These are phyloP conservation scores for Anoplophora glabripennis DNA, from an alignment of 1,140 invertebrate species.

Conservation along the genomic window DNA sequence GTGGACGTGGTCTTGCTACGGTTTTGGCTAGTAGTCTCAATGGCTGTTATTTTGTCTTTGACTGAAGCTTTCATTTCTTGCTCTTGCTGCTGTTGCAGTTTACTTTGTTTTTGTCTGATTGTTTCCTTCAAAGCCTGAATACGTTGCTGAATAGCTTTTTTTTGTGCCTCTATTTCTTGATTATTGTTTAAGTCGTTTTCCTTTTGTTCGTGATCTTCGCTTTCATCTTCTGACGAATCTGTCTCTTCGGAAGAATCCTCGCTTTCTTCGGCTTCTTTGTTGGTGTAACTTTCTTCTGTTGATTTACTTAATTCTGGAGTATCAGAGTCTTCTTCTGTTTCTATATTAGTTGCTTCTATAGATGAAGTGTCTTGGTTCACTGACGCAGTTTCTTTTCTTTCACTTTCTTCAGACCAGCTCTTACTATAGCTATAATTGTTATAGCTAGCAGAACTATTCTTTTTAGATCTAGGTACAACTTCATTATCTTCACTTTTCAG, in stretches of 20 bases:
- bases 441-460: constrained; percentile 36
- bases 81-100: constrained; percentile 24
- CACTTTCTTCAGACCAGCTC: constrained; percentile 14
- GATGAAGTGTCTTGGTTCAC: too few relatives aligned
- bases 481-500: constrained; percentile 33
- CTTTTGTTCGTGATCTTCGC: constrained; percentile 19
- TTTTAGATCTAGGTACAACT: constrained; percentile 11
- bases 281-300: too few relatives aligned
- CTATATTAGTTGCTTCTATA: too few relatives aligned
- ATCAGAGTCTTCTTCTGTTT: too few relatives aligned
- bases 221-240: constrained; percentile 27
- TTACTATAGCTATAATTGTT: constrained; percentile 32
- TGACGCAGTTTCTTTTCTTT: background rate
- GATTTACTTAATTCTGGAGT: too few relatives aligned
- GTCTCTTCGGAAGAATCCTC: constrained; percentile 23
- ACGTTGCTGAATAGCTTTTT: constrained; percentile 39
- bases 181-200: constrained; percentile 15
- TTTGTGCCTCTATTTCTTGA: constrained; percentile 24
- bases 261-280: background rate
- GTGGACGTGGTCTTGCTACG: constrained; percentile 34
- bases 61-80: constrained; percentile 44
- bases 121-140: constrained; percentile 41
- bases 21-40: constrained; percentile 37
- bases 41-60: constrained; percentile 44
- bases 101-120: constrained; percentile 29